Base-by-base conservation (phyloP, 1,140 invertebrate species). In the Drosophila pseudoananassae region DNA sequence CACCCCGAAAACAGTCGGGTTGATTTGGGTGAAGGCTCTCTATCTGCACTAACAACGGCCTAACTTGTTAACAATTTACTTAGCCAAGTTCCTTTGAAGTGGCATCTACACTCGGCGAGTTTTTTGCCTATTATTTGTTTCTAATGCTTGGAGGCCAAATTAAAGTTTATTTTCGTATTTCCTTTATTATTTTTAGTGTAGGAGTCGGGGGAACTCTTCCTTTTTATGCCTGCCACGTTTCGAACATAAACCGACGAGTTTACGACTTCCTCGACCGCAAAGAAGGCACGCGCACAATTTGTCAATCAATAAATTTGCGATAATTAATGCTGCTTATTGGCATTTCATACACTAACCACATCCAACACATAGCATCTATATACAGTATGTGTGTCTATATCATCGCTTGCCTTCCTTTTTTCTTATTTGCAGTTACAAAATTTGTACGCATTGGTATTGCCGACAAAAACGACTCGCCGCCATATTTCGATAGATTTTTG, bases 391-490 rank as follows among this genome's bases (percentile, higher is more conserved):
- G 20, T 82, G 56, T 68, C 20, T 72, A 70, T 71, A 46, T 58
- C 29, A 50, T 72, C 76, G 50, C 55, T 71, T 76, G 14, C 40
- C n/a, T 40, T 59, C 8, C 46, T 43, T 66, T 58, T 45, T 55
- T 80, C 77, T 80, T 68, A 69, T 81, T 92, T 92, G 73, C 92
- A 93, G 92, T 93, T 80, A 93, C 92, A 84, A 93, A 93, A 87
- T 93, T 93, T 91, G 93, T 93, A 88, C 92, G 92, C 69, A 92
- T 92, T 88, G 92, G 92, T 70, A 93, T 92, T 78, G 92, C 92
- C 56, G 92, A 96, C 88, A 95, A 94, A 92, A 95, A 95, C 91
- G 95, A 96, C 91, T 95, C 95, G 81, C 92, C 93, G 47, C 95
- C 95, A 25, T 95, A 94, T 91, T 96, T 96, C 91, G 94, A 95